phyloP scores from a whole-genome alignment of 1,140 invertebrate genomes.

The Sweltsa coloradensis region DNA sequence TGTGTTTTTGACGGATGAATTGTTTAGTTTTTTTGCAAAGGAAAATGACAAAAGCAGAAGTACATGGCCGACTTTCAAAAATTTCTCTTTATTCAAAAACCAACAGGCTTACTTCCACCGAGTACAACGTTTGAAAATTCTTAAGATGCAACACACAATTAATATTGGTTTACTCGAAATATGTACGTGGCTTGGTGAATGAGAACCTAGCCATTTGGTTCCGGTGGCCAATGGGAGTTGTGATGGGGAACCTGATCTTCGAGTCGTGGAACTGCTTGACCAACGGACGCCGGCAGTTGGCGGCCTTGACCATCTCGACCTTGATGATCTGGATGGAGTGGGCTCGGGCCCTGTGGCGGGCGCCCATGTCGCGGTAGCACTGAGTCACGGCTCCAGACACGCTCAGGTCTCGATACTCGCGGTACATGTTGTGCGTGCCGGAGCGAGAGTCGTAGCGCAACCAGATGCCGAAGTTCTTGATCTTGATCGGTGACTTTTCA shows the following conservation, averaged over 20 bases:
- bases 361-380: conserved; percentile 99
- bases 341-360: conserved; percentile 91
- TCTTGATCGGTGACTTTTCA: conserved; percentile 83
- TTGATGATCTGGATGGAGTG: conserved; percentile 96
- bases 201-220: conserved; percentile 69
- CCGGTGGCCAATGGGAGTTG: conserved; percentile 78
- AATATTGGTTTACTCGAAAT: conserved; percentile 88
- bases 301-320: conserved; percentile 80
- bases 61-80: no score
- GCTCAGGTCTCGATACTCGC: conserved; percentile 94
- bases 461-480: conserved; percentile 99
- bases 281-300: conserved; percentile 80
- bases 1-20: no score
- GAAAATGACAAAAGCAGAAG: no score
- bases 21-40: no score
- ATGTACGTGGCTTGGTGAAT: conserved; percentile 84
- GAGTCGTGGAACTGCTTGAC: conserved; percentile 98
- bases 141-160: no score
- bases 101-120: no score
- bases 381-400: conserved; percentile 93
- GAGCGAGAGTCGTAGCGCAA: conserved; percentile 93
- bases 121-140: no score
- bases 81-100: no score
- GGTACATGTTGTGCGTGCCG: conserved; percentile 99
- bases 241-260: conserved; percentile 91